Conservation (phyloP, 2,113 vertebrate species). For the Vidua chalybeata region DNA sequence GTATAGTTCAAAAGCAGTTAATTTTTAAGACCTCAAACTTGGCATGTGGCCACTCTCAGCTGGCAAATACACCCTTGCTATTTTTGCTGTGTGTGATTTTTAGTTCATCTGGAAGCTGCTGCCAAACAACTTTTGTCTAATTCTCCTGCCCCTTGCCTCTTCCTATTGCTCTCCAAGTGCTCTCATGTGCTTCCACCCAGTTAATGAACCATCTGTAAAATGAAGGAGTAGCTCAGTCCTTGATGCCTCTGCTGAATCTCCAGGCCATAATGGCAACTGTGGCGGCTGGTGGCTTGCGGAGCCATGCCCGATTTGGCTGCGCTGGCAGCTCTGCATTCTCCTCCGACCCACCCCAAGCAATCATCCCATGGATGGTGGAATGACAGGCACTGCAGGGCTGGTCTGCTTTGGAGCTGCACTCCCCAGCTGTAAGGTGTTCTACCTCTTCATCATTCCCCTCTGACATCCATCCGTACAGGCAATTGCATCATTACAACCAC, state of each 20-base stretch:
- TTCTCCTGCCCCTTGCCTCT: conserved; percentile 61
- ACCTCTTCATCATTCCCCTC: not conserved
- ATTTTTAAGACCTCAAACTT: conserved; percentile 67
- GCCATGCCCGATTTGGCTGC: not conserved
- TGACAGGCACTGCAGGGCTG: not conserved
- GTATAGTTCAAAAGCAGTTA: conserved; percentile 69
- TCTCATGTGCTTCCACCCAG: conserved; percentile 62
- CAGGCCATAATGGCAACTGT: not conserved
- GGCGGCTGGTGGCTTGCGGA: not conserved
- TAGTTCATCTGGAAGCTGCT: conserved; percentile 59
- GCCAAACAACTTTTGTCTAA: conserved; percentile 59
- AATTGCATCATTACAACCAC: not conserved
- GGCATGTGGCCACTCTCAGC: conserved; percentile 48
- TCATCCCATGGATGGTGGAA: not conserved
- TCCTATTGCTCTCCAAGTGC: conserved; percentile 58
- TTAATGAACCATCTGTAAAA: conserved; percentile 63
- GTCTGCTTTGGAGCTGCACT: not conserved
- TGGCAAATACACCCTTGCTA: conserved; percentile 57
- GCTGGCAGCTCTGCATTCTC: not conserved
- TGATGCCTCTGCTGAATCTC: conserved; percentile 8
- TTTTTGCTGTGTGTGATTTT: conserved; percentile 66
- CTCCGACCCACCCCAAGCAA: accelerated
- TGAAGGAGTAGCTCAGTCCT: conserved; percentile 8
- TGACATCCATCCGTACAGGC: not conserved
- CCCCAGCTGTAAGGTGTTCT: not conserved